phyloP scores from a whole-genome alignment of 1,140 invertebrate species.

The Euura saliciscinereae region DNA sequence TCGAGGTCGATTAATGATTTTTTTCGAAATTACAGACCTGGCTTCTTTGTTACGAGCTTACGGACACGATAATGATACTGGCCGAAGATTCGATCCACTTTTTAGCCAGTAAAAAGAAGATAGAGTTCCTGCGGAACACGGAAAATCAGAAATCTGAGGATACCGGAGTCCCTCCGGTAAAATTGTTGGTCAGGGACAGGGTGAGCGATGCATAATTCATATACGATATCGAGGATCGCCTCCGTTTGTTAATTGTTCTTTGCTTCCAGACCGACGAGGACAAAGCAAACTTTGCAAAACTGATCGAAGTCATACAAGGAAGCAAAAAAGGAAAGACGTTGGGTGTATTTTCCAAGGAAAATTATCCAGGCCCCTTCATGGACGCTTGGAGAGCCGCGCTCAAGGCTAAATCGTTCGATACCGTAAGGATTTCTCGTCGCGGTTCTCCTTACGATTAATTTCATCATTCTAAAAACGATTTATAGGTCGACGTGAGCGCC shows the following conservation, averaged over 20 bases:
- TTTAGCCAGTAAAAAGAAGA: conserved; percentile 96
- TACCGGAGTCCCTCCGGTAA: conserved; percentile 80
- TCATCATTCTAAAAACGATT: conserved; percentile 19
- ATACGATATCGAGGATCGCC: not conserved
- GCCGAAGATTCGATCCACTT: conserved; percentile 86
- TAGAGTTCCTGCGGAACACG: conserved; percentile 94
- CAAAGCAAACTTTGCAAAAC: conserved; percentile 89
- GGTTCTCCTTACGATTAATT: conserved; percentile 6
- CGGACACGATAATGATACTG: conserved; percentile 94
- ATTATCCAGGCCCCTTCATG: conserved; percentile 91
- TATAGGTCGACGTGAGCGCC: conserved; percentile 83
- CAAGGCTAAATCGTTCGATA: conserved; percentile 80
- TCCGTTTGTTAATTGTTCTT: too few relatives aligned
- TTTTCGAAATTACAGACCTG: conserved; percentile 75
- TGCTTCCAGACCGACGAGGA: conserved; percentile 89
- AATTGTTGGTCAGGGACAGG: conserved; percentile 90
- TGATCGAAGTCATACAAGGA: conserved; percentile 84
- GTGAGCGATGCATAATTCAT: conserved; percentile 61
- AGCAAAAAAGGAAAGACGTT: conserved; percentile 90
- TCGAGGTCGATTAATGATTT: too few relatives aligned
- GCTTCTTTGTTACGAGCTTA: conserved; percentile 96
- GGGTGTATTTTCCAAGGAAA: conserved; percentile 95
- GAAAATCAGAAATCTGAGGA: conserved; percentile 87
- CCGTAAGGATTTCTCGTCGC: conserved; percentile 54
- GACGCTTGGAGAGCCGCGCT: conserved; percentile 85